Base-by-base conservation (phyloP, 2,888 invertebrate species). In the Xanthostigma xanthostigma region DNA sequence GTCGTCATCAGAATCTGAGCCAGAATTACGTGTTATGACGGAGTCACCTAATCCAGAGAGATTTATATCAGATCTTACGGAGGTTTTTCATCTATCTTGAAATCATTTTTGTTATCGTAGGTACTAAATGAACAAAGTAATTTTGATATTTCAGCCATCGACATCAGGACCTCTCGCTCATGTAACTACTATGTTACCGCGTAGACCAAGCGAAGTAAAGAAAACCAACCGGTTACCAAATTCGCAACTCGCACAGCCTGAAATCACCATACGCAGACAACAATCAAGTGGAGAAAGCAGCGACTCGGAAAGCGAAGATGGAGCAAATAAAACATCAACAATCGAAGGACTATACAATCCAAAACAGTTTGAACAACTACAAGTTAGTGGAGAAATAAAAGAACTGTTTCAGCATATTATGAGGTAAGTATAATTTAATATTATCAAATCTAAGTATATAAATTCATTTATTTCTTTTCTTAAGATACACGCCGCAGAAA, bases 341-440 rank as follows among this genome's bases (percentile, higher is more conserved):
- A 49, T 64, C 13, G 60, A 62, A 11, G 77, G 76, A 0, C 75
- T 76, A 27, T 92, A 92, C 64, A 85, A 92, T 66, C 85, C 91
- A 2, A 79, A 81, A 54, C 79, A 85, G 56, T 96, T 82, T 70
- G 85, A 88, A 53, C 79, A 86, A 61, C 68, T 96, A 50, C 77
- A 84, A 50, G 84, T 90, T 44, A 78, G 84, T 2, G 71, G 81
- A 0, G 95, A 96, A 54, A 78, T 94, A 55, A 90, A 89, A 62
- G 93, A 95, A 58, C 70, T 96, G 8, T 95, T 97, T 67, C 87
- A 90, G 59, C 92, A 89, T 59, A 95, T 97, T 52, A 81, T 84
- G 58, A 84, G 85, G 89, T 58, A 44, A 33, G n/a, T 34, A 39
- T n/a, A n/a, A 9, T 13, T 34, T 11, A 34, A 8, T 8, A 8